A percentile compares a stretch with the other conserved stretches of the same genome.
These are phyloP conservation scores for Planococcus citri DNA, from an alignment of 1,140 invertebrate genomes.

Conservation along the genomic window DNA sequence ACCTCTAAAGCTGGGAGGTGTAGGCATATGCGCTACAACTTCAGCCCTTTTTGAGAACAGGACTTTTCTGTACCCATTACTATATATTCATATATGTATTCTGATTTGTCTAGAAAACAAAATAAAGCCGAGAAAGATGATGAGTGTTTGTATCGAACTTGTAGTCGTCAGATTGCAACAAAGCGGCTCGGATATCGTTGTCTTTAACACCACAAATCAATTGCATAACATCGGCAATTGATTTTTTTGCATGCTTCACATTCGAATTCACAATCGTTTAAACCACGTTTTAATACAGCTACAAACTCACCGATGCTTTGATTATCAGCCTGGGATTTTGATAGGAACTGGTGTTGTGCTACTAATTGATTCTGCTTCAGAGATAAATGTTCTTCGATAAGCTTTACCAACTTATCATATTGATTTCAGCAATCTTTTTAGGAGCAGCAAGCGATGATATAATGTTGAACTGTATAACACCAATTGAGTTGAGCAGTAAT, in stretches of 20 bases:
- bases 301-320: conserved; percentile 28
- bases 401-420: conserved; percentile 26
- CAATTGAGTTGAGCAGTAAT: conserved; percentile 11
- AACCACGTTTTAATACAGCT: conserved; percentile 23
- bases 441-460: conserved; percentile 4
- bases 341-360: conserved; percentile 29
- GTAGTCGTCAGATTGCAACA: conserved; percentile 24
- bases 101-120: too few species aligned
- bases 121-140: too few species aligned
- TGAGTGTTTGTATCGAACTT: not conserved
- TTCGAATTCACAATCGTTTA: conserved; percentile 25
- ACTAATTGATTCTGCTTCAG: conserved; percentile 27
- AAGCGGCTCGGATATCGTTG: conserved; percentile 26
- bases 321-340: conserved; percentile 27
- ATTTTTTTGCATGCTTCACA: conserved; percentile 23
- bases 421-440: not conserved
- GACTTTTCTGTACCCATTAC: too few species aligned
- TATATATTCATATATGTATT: too few species aligned
- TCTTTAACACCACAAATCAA: conserved; percentile 30
- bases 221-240: conserved; percentile 29
- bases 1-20: not conserved
- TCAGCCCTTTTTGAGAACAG: not conserved
- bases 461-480: not conserved
- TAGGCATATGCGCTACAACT: too few species aligned
- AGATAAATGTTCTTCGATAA: conserved; percentile 26